phyloP scores from a whole-genome alignment of 2,797 vertebrate species.

The Squalus acanthias region DNA sequence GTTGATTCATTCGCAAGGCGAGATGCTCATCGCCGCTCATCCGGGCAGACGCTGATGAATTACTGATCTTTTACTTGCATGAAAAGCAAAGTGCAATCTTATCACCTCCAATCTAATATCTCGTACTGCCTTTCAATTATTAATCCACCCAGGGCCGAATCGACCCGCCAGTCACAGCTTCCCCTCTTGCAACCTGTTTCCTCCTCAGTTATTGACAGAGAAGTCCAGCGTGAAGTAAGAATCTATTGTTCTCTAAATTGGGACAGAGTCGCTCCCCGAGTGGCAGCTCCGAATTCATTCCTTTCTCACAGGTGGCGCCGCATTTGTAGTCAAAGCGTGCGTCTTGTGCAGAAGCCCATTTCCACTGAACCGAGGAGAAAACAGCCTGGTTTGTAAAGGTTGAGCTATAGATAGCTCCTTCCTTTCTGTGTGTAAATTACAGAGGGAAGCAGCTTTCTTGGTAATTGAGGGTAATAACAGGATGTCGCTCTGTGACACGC shows the following conservation, averaged over 20 bases:
- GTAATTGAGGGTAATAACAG: conserved; percentile 23
- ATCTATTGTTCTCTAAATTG: not conserved
- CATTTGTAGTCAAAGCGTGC: not conserved
- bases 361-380: not conserved
- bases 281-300: not conserved
- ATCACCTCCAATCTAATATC: not conserved
- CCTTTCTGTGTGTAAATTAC: not conserved
- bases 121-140: not conserved
- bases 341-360: not conserved
- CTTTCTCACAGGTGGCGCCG: not conserved
- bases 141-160: not conserved
- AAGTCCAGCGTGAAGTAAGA: not conserved
- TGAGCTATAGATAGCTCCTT: conserved; percentile 11
- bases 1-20: not conserved
- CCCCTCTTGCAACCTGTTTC: not conserved
- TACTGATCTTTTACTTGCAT: not conserved
- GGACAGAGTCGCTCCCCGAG: not conserved
- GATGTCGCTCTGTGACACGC: not conserved
- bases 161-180: not conserved
- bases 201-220: not conserved
- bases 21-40: not conserved
- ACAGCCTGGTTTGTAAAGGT: not conserved
- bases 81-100: not conserved
- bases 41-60: not conserved
- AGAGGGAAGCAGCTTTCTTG: not conserved